Percentiles rank a stretch among this genome's conserved stretches.
Evolutionary conservation across 2,113 vertebrate species (phyloP).

Genomic region (Tenebrosternarchus preto): DNA sequence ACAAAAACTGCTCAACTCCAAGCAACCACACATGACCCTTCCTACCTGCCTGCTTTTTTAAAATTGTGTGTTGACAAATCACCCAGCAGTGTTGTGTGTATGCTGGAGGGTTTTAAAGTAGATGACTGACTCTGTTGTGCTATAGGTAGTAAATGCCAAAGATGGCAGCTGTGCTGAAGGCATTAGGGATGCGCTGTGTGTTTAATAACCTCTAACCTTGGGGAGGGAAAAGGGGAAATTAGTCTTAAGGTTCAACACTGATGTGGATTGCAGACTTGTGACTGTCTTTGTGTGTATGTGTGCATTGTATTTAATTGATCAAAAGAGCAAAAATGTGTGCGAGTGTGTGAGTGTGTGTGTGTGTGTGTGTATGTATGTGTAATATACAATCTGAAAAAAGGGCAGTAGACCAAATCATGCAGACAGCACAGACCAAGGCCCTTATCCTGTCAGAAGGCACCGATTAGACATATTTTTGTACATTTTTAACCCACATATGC

Average conservation of each 20-base stretch:
- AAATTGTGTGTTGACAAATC: slow-evolving; percentile 93
- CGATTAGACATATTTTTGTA: slow-evolving; percentile 52
- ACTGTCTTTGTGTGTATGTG: slow-evolving; percentile 72
- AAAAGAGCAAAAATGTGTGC: no score
- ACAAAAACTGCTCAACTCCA: slow-evolving; percentile 77
- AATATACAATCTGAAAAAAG: slow-evolving; percentile 52
- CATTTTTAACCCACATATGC: slow-evolving; percentile 78
- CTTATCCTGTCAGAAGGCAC: slow-evolving; percentile 45
- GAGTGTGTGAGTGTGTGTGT: slow-evolving; percentile 59
- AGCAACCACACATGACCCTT: slow-evolving; percentile 76
- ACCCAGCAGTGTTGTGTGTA: slow-evolving; percentile 78
- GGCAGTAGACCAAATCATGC: slow-evolving; percentile 60
- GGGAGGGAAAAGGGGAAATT: slow-evolving; percentile 49
- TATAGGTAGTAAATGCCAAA: slow-evolving; percentile 87
- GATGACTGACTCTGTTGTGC: slow-evolving; percentile 75
- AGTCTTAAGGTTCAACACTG: slow-evolving; percentile 62
- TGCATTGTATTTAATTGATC: slow-evolving; percentile 72
- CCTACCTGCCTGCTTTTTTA: slow-evolving; percentile 72
- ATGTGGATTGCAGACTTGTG: slow-evolving; percentile 36
- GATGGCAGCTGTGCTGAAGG: slow-evolving; percentile 83
- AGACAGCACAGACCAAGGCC: slow-evolving; percentile 59
- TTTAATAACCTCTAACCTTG: slow-evolving; percentile 73
- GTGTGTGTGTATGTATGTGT: slow-evolving; percentile 69
- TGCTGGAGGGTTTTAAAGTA: slow-evolving; percentile 61
- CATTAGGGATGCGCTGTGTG: slow-evolving; percentile 67